These are phyloP conservation scores for Nibea coibor DNA, from an alignment of 2,113 vertebrate genomes.

Conservation along the genomic window DNA sequence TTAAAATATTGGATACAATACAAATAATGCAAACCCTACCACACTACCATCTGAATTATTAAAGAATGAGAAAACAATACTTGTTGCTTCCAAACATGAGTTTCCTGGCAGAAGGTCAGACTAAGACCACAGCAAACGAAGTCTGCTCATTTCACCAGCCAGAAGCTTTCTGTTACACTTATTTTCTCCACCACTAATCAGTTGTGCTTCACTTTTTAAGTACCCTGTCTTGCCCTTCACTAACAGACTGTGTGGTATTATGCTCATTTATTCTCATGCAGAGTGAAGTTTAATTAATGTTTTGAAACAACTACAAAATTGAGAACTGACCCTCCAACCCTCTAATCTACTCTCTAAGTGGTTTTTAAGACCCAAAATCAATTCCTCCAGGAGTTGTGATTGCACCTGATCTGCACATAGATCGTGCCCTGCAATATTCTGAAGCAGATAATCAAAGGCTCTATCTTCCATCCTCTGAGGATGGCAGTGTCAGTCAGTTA, in stretches of 20 bases:
- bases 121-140: conserved; percentile 7
- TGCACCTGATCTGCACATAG: conserved; percentile 23
- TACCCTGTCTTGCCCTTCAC: conserved; percentile 23
- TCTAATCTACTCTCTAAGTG: conserved; percentile 44
- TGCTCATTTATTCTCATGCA: conserved; percentile 28
- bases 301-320: conserved; percentile 43
- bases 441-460: conserved; percentile 4
- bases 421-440: conserved; percentile 1
- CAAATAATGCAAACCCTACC: conserved; percentile 8
- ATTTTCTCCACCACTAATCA: conserved; percentile 8
- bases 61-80: conserved; percentile 12
- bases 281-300: conserved; percentile 40
- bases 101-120: conserved; percentile 34
- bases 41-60: conserved; percentile 41
- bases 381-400: conserved; percentile 25
- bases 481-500: neutral
- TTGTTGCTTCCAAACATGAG: conserved; percentile 11
- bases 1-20: neutral
- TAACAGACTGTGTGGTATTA: conserved; percentile 16
- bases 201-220: conserved; percentile 28
- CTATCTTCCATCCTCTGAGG: neutral
- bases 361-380: conserved; percentile 39
- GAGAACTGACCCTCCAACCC: conserved; percentile 41
- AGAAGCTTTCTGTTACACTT: neutral
- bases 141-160: conserved; percentile 2